Evolutionary conservation across 2,888 invertebrate species (phyloP).

Genomic region (Megalurothrips usitatus): DNA sequence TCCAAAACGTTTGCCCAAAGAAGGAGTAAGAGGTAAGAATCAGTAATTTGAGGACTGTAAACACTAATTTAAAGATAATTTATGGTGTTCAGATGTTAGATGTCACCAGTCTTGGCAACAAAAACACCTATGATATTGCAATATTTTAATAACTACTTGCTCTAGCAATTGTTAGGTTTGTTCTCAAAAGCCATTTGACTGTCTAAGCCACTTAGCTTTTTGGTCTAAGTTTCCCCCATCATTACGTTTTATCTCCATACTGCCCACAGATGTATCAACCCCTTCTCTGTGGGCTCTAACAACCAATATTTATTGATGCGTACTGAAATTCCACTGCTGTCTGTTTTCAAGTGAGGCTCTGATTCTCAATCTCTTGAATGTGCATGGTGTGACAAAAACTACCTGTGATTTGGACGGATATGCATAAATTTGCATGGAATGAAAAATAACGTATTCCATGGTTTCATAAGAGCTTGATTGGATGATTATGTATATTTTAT

Average conservation of each 20-base stretch:
- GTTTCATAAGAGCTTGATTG: background rate
- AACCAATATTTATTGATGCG: conserved; percentile 30
- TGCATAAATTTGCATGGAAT: background rate
- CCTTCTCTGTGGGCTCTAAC: background rate
- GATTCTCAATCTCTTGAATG: conserved; percentile 14
- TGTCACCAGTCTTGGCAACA: too few species aligned
- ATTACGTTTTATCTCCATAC: background rate
- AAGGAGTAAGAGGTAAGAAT: conserved; percentile 49
- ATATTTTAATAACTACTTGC: too few species aligned
- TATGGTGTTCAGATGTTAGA: background rate
- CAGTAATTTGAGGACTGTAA: background rate
- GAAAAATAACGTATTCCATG: background rate
- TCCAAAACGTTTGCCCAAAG: conserved; percentile 46
- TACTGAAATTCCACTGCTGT: conserved; percentile 39
- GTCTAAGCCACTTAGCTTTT: too few species aligned
- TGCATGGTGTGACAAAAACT: background rate
- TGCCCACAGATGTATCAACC: background rate
- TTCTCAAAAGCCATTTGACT: too few species aligned
- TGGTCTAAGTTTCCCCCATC: too few species aligned
- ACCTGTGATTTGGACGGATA: background rate
- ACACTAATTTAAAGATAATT: background rate
- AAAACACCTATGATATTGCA: too few species aligned
- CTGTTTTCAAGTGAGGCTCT: conserved; percentile 17
- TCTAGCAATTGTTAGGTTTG: too few species aligned
- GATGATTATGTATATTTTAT: too few species aligned